phyloP scores from a whole-genome alignment of 2,113 vertebrate genomes.

The Pipra filicauda region DNA sequence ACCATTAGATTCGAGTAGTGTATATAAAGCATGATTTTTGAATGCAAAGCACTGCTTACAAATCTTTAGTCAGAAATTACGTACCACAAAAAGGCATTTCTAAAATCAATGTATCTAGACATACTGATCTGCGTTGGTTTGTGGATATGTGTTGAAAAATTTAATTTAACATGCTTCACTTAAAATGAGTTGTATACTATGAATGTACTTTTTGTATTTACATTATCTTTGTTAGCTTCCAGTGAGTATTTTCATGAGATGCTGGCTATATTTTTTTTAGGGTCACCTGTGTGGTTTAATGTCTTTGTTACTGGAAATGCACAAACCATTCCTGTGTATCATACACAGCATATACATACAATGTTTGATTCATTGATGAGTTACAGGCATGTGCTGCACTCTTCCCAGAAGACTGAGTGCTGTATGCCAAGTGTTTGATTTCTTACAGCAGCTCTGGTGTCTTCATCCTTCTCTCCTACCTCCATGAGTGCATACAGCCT shows the following conservation, averaged over 20 bases:
- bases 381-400: conserved; percentile 35
- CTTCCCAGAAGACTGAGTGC: not conserved
- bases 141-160: not conserved
- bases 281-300: not conserved
- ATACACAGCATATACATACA: not conserved
- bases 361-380: conserved; percentile 31
- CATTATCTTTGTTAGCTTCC: not conserved
- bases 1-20: not conserved
- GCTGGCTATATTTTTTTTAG: not conserved
- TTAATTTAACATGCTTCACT: not conserved
- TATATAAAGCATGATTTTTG: not conserved
- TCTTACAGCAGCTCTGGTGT: conserved; percentile 88
- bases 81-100: conserved; percentile 33
- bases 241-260: not conserved
- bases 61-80: conserved; percentile 58
- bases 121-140: not conserved
- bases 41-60: conserved; percentile 8
- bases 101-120: not conserved
- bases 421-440: conserved; percentile 71
- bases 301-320: not conserved
- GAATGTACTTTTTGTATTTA: not conserved
- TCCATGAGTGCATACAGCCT: conserved; percentile 99
- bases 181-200: not conserved
- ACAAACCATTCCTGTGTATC: not conserved
- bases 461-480: conserved; percentile 93